Evolutionary conservation across 2,113 vertebrate genomes (phyloP).

Genomic region (Tichodroma muraria): DNA sequence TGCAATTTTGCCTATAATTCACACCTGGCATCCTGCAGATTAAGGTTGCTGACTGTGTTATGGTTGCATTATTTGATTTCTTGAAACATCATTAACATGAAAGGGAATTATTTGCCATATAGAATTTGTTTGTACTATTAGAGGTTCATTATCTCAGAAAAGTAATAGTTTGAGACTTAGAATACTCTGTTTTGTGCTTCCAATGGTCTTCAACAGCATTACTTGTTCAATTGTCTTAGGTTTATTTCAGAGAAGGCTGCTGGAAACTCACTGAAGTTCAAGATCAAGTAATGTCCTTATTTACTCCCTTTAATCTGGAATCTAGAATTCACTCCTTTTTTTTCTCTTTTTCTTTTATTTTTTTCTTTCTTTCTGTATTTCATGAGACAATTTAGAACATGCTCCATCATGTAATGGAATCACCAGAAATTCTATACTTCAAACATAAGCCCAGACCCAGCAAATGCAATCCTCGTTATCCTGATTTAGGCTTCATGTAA

Average conservation of each 20-base stretch:
- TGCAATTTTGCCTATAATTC: conserved; percentile 26
- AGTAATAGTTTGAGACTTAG: neutral
- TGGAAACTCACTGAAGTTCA: neutral
- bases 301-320: neutral
- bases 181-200: neutral
- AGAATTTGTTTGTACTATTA: conserved; percentile 23
- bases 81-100: conserved; percentile 33
- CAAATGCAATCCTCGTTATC: neutral
- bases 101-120: conserved; percentile 19
- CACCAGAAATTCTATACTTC: neutral
- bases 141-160: conserved; percentile 19
- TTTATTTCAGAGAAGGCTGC: neutral
- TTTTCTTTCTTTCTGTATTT: neutral
- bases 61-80: conserved; percentile 50
- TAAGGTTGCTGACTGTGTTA: conserved; percentile 11
- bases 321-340: neutral
- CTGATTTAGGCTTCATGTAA: neutral
- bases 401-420: neutral
- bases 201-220: neutral
- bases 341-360: neutral
- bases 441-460: neutral
- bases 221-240: neutral
- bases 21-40: conserved; percentile 19
- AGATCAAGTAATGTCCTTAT: neutral
- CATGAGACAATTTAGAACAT: neutral